Conservation (phyloP, 2,888 invertebrate genomes). For the Artemia sinica region DNA sequence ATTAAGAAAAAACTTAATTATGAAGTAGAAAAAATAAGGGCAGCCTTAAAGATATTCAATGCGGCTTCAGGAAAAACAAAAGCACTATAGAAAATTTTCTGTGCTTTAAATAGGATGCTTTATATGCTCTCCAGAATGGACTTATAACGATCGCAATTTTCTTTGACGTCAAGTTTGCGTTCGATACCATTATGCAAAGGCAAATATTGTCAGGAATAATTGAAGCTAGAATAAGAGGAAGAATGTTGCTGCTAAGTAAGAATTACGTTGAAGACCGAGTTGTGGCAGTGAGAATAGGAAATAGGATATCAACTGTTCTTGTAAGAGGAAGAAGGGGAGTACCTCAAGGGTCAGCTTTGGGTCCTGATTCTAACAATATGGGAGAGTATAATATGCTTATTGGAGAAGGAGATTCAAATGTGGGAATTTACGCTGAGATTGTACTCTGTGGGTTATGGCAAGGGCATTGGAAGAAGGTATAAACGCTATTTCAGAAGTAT, state of each 20-base stretch:
- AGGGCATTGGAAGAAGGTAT: not conserved
- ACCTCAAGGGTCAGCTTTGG: not conserved
- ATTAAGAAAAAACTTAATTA: too few species aligned
- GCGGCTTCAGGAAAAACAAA: too few species aligned
- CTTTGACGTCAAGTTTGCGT: too few species aligned
- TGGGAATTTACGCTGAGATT: not conserved
- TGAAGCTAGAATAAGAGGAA: not conserved
- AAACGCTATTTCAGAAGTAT: not conserved
- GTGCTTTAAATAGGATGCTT: too few species aligned
- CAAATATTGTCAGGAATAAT: too few species aligned
- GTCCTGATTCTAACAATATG: not conserved
- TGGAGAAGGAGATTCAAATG: not conserved
- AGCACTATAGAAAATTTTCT: too few species aligned
- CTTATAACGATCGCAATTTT: too few species aligned
- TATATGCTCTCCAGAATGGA: too few species aligned
- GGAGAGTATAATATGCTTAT: not conserved
- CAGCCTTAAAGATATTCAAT: too few species aligned
- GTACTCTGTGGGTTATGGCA: not conserved
- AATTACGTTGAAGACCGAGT: not conserved
- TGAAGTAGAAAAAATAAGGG: too few species aligned
- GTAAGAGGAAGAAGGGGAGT: not conserved
- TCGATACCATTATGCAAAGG: too few species aligned
- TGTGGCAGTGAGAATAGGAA: not conserved
- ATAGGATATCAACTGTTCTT: not conserved
- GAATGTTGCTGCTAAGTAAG: slow-evolving; percentile 3